These are phyloP conservation scores for Eumeta japonica DNA, from an alignment of 1,140 invertebrate genomes.

Conservation along the genomic window DNA sequence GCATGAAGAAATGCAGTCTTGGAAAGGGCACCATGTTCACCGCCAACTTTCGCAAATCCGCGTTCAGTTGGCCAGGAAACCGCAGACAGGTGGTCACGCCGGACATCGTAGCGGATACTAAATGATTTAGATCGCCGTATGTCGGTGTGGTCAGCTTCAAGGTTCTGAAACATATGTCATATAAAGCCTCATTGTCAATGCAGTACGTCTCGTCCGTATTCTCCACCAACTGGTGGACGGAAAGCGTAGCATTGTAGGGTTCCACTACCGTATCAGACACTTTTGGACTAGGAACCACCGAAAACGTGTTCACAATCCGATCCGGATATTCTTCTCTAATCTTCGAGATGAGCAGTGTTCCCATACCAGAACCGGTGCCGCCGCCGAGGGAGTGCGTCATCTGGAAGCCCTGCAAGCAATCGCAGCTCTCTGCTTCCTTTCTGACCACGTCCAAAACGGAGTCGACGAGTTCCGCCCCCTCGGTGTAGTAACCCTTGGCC, in stretches of 20 bases:
- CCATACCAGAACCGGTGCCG: too few species aligned
- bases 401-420: constrained; percentile 90
- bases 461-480: constrained; percentile 85
- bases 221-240: constrained; percentile 84
- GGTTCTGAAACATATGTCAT: constrained; percentile 91
- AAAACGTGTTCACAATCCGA: constrained; percentile 91
- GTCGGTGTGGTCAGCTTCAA: too few species aligned
- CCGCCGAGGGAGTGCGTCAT: too few species aligned
- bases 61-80: constrained; percentile 81
- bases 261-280: constrained; percentile 90
- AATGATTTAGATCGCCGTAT: too few species aligned
- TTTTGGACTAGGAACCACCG: constrained; percentile 88
- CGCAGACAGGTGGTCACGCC: too few species aligned
- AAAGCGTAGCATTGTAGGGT: too few species aligned
- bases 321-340: too few species aligned
- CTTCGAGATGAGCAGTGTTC: constrained; percentile 82
- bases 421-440: constrained; percentile 87
- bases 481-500: too few species aligned
- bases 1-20: constrained; percentile 95
- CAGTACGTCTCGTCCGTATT: constrained; percentile 88
- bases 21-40: constrained; percentile 99
- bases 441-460: constrained; percentile 82
- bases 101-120: constrained; percentile 87
- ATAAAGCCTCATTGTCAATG: too few species aligned
- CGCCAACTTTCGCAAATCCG: constrained; percentile 91